A percentile compares a stretch with the other conserved stretches of the same genome.
These are phyloP conservation scores for Callosobruchus maculatus DNA, from an alignment of 2,888 invertebrate genomes.

Conservation along the genomic window DNA sequence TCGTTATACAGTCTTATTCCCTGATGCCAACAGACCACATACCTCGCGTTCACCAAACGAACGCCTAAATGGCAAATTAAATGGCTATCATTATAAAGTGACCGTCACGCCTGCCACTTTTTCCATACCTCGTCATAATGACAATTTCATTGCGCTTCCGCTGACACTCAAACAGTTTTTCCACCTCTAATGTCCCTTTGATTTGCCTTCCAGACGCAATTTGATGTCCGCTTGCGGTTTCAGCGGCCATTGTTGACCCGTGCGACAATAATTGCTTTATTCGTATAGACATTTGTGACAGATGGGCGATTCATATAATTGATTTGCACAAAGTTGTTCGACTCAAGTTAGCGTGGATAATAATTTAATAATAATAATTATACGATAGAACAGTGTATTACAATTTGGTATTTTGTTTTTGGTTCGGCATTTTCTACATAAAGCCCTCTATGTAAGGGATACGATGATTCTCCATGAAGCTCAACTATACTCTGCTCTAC, in stretches of 20 bases:
- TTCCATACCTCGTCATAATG: conserved; percentile 11
- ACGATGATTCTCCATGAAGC: no score
- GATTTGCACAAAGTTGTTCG: background rate
- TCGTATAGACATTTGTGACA: background rate
- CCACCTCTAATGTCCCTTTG: conserved; percentile 10
- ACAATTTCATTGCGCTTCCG: conserved; percentile 15
- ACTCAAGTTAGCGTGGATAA: background rate
- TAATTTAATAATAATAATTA: no score
- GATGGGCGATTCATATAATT: background rate
- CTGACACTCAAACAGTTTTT: conserved; percentile 8
- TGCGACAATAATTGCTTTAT: background rate
- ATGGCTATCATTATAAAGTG: conserved; percentile 18
- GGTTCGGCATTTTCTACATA: no score
- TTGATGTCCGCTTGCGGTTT: conserved; percentile 8
- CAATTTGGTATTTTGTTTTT: no score
- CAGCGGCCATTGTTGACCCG: conserved; percentile 1
- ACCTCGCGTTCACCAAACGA: conserved; percentile 17
- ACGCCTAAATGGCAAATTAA: conserved; percentile 19
- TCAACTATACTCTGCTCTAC: no score
- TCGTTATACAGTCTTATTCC: no score
- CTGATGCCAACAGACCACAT: conserved; percentile 7
- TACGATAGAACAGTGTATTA: no score
- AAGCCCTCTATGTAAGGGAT: no score
- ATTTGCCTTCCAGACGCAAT: conserved; percentile 4
- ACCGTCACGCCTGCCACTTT: conserved; percentile 9